These are phyloP conservation scores for Heteromyza rotundicornis DNA, from an alignment of 2,888 invertebrate genomes.

Conservation along the genomic window DNA sequence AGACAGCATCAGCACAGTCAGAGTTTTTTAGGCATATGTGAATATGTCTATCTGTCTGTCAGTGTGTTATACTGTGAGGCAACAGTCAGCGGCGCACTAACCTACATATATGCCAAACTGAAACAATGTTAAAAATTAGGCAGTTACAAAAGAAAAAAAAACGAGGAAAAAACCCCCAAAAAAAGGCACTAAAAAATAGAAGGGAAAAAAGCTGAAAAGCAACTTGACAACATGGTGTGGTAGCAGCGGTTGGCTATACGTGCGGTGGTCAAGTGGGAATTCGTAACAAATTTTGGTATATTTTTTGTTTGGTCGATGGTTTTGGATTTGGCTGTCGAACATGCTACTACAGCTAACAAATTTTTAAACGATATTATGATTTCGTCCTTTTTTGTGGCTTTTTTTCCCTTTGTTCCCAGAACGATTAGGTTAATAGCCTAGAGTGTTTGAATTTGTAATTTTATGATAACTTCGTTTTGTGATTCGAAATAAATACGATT, in stretches of 20 bases:
- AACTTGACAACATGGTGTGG: neutral
- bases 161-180: neutral
- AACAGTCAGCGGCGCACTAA: no score
- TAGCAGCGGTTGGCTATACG: neutral
- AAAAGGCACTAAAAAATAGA: neutral
- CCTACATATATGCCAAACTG: conserved; percentile 3
- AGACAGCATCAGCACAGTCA: no score
- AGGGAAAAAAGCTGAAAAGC: conserved; percentile 43
- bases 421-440: no score
- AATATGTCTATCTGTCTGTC: no score
- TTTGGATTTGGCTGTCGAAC: conserved; percentile 44
- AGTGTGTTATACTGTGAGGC: no score
- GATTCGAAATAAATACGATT: no score
- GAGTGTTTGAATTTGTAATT: no score
- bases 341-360: neutral
- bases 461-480: no score
- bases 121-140: conserved; percentile 10
- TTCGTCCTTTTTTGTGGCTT: no score
- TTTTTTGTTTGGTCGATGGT: conserved; percentile 42
- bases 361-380: no score
- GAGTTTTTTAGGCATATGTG: no score
- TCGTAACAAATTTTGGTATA: conserved; percentile 55
- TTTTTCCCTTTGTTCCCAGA: no score
- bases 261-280: conserved; percentile 34
- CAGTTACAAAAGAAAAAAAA: conserved; percentile 2